A percentile compares a stretch with the other conserved stretches of the same genome.
Evolutionary conservation across 2,797 vertebrate genomes (phyloP).

Genomic region (Sebastes ruberrimus): DNA sequence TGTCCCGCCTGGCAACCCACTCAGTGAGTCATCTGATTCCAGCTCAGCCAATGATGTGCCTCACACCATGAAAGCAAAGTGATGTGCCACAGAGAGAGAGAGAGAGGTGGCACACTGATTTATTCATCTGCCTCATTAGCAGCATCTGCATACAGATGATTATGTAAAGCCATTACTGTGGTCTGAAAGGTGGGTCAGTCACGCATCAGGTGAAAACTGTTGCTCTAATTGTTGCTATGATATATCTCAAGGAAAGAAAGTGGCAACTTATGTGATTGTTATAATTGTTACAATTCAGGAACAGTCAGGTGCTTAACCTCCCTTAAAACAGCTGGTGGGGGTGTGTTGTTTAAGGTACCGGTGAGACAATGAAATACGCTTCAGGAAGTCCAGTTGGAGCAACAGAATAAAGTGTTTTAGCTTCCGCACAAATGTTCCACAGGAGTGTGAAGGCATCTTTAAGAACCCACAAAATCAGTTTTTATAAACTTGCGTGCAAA

Average conservation of each 20-base stretch:
- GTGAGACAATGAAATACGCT: too few species aligned
- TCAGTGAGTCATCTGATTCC: constrained; percentile 21
- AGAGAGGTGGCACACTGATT: background rate
- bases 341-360: too few species aligned
- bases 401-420: too few species aligned
- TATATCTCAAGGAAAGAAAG: background rate
- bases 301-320: too few species aligned
- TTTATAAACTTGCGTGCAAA: too few species aligned
- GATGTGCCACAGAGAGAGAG: constrained; percentile 11
- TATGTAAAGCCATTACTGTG: background rate
- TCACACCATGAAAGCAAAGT: constrained; percentile 4
- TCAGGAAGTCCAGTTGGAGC: too few species aligned
- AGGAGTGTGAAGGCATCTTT: too few species aligned
- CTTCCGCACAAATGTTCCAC: too few species aligned
- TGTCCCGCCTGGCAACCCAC: constrained; percentile 28
- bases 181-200: background rate
- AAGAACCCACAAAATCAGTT: too few species aligned
- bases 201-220: background rate
- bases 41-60: constrained; percentile 15
- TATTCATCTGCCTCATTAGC: constrained; percentile 23
- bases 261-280: background rate
- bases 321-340: too few species aligned
- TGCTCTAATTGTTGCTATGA: background rate
- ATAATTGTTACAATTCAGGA: background rate
- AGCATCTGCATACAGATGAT: constrained; percentile 5